These are phyloP conservation scores for Pseudochromis fuscus DNA, from an alignment of 2,797 vertebrate species.

Conservation along the genomic window DNA sequence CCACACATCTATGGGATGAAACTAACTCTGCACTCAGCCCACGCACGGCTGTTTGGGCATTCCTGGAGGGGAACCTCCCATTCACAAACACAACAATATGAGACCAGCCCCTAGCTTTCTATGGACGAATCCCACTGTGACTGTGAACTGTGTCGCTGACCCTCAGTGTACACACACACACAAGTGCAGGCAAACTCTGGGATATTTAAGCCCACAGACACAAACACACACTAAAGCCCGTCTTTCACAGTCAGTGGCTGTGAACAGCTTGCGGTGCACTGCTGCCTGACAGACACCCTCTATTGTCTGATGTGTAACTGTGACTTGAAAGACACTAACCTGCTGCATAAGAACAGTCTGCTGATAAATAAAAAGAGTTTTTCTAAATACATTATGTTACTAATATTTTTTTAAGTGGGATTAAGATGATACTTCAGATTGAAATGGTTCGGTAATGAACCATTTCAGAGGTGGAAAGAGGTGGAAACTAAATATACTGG, in stretches of 20 bases:
- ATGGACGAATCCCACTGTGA: constrained; percentile 40
- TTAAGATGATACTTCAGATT: no score
- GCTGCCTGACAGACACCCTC: constrained; percentile 49
- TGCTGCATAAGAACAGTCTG: no score
- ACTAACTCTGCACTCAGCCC: constrained; percentile 10
- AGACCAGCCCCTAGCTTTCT: constrained; percentile 44
- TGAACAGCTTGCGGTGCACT: constrained; percentile 58
- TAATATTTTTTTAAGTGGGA: no score
- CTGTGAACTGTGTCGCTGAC: constrained; percentile 65
- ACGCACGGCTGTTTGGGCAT: constrained; percentile 50
- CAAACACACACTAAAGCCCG: constrained; percentile 54
- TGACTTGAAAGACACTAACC: constrained; percentile 45
- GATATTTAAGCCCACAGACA: constrained; percentile 54
- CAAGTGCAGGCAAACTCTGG: constrained; percentile 57
- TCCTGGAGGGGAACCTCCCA: constrained; percentile 60
- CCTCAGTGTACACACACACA: constrained; percentile 54
- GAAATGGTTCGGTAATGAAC: no score
- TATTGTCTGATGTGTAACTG: constrained; percentile 45
- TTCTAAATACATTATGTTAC: no score
- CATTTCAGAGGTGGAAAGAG: no score
- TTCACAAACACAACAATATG: constrained; percentile 43
- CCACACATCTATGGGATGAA: background rate
- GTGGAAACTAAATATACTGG: no score
- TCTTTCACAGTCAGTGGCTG: constrained; percentile 76
- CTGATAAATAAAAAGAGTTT: no score